A percentile compares a stretch with the other conserved stretches of the same genome.
phyloP scores from a whole-genome alignment of 2,113 vertebrate species.

The Python bivittatus region DNA sequence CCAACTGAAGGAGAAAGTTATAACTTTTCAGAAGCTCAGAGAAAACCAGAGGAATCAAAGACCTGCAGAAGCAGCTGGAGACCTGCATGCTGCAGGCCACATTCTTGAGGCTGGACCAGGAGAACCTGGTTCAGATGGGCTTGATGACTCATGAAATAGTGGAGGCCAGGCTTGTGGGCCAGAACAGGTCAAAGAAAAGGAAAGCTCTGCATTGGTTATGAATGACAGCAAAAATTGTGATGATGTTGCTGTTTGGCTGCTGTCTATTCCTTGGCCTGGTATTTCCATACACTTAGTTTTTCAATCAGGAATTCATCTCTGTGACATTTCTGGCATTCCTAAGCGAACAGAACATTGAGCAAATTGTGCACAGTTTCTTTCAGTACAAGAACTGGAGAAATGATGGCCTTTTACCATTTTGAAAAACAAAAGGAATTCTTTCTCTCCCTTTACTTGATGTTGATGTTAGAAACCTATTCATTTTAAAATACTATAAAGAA shows the following conservation, averaged over 20 bases:
- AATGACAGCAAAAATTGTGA: background rate
- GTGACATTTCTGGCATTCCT: background rate
- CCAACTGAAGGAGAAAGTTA: background rate
- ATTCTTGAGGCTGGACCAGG: rapidly evolving
- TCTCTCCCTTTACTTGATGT: background rate
- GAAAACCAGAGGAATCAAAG: background rate
- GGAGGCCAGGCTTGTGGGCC: background rate
- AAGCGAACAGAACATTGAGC: background rate
- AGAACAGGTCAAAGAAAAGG: background rate
- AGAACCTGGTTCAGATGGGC: background rate
- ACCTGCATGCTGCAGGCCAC: background rate
- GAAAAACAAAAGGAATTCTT: background rate
- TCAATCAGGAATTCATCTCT: background rate
- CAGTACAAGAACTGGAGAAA: background rate
- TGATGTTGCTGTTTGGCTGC: background rate
- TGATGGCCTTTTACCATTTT: background rate
- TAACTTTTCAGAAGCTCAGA: rapidly evolving
- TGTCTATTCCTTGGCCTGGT: background rate
- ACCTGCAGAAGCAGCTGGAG: constrained; percentile 19
- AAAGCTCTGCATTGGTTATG: background rate
- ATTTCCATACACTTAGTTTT: background rate
- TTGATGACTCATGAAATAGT: background rate
- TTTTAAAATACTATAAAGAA: constrained; percentile 5
- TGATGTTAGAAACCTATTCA: background rate
- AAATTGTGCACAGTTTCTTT: background rate